Evolutionary conservation across 2,797 vertebrate species (phyloP).

Genomic region (Lepilemur septentrionalis): DNA sequence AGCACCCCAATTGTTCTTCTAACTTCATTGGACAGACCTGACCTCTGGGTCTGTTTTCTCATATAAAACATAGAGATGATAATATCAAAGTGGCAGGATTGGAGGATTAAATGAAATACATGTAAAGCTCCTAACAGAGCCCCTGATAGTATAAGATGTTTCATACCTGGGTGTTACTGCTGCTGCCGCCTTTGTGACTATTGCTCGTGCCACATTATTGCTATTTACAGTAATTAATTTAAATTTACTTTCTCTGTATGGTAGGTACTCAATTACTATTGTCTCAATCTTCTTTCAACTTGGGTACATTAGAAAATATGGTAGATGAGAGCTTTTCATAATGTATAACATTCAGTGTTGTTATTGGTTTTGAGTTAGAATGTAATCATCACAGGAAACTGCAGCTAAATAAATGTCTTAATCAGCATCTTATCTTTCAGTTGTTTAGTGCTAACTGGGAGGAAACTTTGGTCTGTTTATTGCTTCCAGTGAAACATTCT

Average conservation of each 20-base stretch:
- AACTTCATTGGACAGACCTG: background rate
- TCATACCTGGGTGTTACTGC: background rate
- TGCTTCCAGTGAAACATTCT: background rate
- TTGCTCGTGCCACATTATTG: background rate
- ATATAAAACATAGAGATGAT: background rate
- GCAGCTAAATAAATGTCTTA: background rate
- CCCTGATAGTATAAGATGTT: background rate
- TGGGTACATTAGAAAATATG: conserved; percentile 4
- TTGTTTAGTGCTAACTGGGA: conserved; percentile 30
- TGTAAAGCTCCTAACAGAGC: background rate
- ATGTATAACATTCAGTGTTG: background rate
- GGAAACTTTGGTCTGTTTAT: background rate
- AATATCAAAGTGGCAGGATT: background rate
- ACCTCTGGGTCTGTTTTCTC: background rate
- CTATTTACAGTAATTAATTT: background rate
- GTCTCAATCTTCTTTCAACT: background rate
- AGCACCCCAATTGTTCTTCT: background rate
- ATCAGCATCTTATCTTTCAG: conserved; percentile 2
- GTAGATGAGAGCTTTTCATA: conserved; percentile 8
- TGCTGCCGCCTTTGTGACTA: background rate
- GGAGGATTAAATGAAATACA: background rate
- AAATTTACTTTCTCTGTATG: background rate
- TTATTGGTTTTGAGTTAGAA: background rate
- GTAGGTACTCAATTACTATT: conserved; percentile 2
- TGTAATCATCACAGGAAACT: conserved; percentile 10